Base-by-base conservation (phyloP, 2,888 invertebrate species). In the Acholoe squamosa region DNA sequence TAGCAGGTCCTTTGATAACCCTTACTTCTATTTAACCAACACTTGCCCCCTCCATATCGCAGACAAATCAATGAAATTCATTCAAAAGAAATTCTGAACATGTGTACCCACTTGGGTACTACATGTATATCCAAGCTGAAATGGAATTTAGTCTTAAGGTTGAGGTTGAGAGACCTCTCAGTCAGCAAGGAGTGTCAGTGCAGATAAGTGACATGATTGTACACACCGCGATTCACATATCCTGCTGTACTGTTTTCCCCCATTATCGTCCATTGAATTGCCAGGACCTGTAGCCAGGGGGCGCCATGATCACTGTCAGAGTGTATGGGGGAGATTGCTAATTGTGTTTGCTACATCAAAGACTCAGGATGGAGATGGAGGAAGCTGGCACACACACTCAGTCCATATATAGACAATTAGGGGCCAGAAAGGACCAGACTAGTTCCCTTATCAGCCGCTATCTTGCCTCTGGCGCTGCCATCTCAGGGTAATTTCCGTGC, bases 371-470 rank as follows among this genome's bases (percentile, higher is more conserved):
- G 43, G 80, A 80, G 80, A 80, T 43, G 43, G 80, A 33, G 16
- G 80, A 16, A 10, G 14, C 43, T 80, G 80, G 80, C 25, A 80
- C 80, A 43, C 19, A 61, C n/a, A 61, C 61, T 43, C 43, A 43
- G 43, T 10, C 43, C 43, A 3, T 10, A 76, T 31, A 76, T 43
- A 43, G 3, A 43, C 5, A 43, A 10, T 43, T 43, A 43, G 3
- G 43, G 43, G n/a, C n/a, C 10, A 43, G 43, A 10, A 33, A 80
- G 22, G 80, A 43, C n/a, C 34, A 22, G 34, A 43, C 43, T 80
- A 34, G 80, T 80, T 80, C 80, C 80, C 80, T 80, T 80, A 80
- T 80, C 80, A 34, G n/a, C 5, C 80, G 43, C 80, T 80, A 80
- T 80, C 80, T 80, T 33, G 80, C 80, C 80, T 5, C 22, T 16